Conservation (phyloP, 2,797 vertebrate species). For the Platalea minor region DNA sequence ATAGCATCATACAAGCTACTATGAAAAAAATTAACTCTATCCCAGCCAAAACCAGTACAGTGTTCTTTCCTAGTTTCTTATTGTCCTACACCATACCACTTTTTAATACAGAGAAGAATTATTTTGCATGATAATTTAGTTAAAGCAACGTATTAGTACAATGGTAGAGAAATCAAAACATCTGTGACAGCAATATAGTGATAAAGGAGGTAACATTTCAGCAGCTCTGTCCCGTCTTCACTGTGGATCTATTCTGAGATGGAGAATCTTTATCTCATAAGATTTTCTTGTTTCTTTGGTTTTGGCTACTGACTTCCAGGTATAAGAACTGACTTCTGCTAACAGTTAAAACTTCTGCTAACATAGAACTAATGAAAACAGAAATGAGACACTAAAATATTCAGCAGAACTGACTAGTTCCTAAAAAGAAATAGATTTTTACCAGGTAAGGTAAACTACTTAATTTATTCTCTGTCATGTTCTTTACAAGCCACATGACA, state of each 20-base stretch:
- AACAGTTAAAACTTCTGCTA: not conserved
- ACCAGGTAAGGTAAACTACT: not conserved
- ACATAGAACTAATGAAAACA: not conserved
- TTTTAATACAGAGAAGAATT: not conserved
- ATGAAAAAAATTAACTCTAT: not conserved
- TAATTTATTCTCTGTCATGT: not conserved
- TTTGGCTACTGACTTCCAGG: not conserved
- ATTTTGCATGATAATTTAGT: not conserved
- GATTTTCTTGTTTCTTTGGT: not conserved
- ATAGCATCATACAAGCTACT: not conserved
- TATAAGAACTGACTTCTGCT: not conserved
- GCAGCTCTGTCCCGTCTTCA: not conserved
- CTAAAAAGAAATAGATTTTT: not conserved
- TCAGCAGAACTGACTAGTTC: not conserved
- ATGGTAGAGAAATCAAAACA: not conserved
- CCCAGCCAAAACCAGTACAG: not conserved
- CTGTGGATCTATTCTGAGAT: not conserved
- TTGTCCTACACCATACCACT: not conserved
- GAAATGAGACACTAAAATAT: not conserved
- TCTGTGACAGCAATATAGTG: not conserved
- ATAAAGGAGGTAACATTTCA: not conserved
- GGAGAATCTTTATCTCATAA: not conserved
- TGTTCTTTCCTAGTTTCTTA: not conserved
- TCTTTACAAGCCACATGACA: not conserved
- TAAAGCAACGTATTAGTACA: not conserved